Percentiles rank a stretch among this genome's conserved stretches.
phyloP scores from a whole-genome alignment of 2,888 invertebrate genomes.

The Plusia festucae region DNA sequence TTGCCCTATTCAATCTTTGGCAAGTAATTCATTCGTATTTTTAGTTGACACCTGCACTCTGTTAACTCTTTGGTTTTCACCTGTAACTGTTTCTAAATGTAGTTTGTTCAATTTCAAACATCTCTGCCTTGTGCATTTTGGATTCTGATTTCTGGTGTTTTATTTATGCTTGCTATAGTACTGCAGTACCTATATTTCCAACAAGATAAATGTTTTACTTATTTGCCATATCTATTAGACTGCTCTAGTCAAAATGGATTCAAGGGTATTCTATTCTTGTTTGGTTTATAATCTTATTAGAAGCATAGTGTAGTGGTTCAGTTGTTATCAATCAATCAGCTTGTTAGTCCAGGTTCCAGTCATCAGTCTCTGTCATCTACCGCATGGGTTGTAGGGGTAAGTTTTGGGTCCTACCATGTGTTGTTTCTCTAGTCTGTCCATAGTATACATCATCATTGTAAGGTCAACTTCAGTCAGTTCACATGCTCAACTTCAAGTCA shows the following conservation, averaged over 20 bases:
- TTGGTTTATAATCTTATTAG: neutral
- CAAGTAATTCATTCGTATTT: neutral
- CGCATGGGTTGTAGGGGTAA: neutral
- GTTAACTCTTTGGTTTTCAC: no score
- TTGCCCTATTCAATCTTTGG: neutral
- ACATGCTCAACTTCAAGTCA: neutral
- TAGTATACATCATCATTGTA: neutral
- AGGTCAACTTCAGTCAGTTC: neutral
- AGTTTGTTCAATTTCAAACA: neutral
- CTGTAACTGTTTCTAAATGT: no score
- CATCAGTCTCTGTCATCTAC: neutral
- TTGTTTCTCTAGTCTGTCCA: neutral
- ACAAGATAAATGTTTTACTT: no score
- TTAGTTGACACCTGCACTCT: neutral
- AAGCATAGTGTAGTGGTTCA: neutral
- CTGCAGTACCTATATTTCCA: no score
- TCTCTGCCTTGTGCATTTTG: neutral
- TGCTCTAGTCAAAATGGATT: no score
- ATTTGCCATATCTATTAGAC: no score
- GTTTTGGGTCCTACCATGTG: neutral
- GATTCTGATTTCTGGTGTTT: no score
- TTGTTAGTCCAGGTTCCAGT: neutral
- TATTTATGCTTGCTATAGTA: no score
- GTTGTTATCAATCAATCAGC: neutral
- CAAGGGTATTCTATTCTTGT: no score